Percentiles rank a stretch among this genome's conserved stretches.
phyloP scores from a whole-genome alignment of 2,888 invertebrate species.

The Epirrhoe tristata region DNA sequence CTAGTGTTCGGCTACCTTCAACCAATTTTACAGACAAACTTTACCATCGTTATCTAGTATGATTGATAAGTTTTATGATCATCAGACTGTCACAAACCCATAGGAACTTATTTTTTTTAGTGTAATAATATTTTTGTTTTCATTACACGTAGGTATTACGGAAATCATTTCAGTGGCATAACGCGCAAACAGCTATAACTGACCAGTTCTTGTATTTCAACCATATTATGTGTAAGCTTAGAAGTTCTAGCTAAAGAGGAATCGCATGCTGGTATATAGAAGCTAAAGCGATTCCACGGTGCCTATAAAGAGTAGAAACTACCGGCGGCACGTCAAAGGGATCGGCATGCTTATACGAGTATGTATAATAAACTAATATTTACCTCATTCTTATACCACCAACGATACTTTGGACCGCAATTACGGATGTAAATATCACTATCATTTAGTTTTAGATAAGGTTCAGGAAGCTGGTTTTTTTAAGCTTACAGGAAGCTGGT shows the following conservation, averaged over 20 bases:
- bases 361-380: conserved; percentile 79
- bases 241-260: neutral
- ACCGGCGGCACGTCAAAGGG: conserved; percentile 70
- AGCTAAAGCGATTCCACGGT: conserved; percentile 37
- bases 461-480: neutral
- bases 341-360: conserved; percentile 71
- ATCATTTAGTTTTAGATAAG: neutral
- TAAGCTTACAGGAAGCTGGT: neutral
- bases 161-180: too few species aligned
- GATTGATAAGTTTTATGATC: too few species aligned
- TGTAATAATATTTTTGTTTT: too few species aligned
- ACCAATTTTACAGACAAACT: too few species aligned
- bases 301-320: conserved; percentile 38
- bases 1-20: too few species aligned
- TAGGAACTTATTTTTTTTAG: too few species aligned
- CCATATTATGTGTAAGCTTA: too few species aligned
- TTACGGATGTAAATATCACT: conserved; percentile 49
- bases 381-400: conserved; percentile 69
- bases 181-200: too few species aligned
- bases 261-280: neutral
- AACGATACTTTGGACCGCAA: conserved; percentile 58
- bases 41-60: too few species aligned
- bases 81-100: too few species aligned
- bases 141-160: too few species aligned
- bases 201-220: too few species aligned